Evolutionary conservation across 2,888 invertebrate genomes (phyloP).

Genomic region (Melanophora roralis): DNA sequence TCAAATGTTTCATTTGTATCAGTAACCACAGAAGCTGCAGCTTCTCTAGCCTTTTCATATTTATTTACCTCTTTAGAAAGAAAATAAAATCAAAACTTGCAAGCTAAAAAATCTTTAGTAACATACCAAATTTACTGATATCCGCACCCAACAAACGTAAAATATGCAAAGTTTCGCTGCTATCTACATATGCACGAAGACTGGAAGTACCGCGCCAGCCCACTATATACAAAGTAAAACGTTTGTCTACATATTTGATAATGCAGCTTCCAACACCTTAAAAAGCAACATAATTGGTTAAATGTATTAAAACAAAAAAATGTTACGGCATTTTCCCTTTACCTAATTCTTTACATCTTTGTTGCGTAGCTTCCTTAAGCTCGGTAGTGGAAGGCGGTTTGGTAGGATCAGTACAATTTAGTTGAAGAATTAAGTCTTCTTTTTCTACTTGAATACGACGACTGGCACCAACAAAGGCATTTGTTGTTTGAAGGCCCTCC

Average conservation of each 20-base stretch:
- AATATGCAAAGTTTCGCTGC: conserved; percentile 91
- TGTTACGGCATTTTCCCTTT: conserved; percentile 32
- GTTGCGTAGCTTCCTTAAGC: conserved; percentile 83
- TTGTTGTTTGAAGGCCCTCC: conserved; percentile 89
- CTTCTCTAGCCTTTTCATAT: conserved; percentile 81
- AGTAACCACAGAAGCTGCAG: conserved; percentile 66
- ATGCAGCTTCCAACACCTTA: conserved; percentile 85
- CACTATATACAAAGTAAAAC: conserved; percentile 83
- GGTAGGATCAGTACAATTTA: conserved; percentile 88
- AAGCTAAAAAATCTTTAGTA: not conserved
- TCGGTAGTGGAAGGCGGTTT: conserved; percentile 86
- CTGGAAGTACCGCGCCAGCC: conserved; percentile 96
- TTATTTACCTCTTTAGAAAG: conserved; percentile 75
- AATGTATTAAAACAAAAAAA: no score
- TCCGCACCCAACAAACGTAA: conserved; percentile 91
- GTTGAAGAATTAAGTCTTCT: conserved; percentile 86
- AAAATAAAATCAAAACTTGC: not conserved
- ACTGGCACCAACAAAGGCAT: conserved; percentile 82
- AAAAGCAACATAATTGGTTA: not conserved
- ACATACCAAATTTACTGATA: conserved; percentile 88
- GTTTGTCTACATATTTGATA: conserved; percentile 80
- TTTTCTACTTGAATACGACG: conserved; percentile 85
- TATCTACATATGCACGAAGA: conserved; percentile 91
- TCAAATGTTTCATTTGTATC: conserved; percentile 65
- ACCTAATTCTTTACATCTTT: conserved; percentile 84